Conservation (phyloP, 2,888 invertebrate species). For the Acrocyrtus sp. region DNA sequence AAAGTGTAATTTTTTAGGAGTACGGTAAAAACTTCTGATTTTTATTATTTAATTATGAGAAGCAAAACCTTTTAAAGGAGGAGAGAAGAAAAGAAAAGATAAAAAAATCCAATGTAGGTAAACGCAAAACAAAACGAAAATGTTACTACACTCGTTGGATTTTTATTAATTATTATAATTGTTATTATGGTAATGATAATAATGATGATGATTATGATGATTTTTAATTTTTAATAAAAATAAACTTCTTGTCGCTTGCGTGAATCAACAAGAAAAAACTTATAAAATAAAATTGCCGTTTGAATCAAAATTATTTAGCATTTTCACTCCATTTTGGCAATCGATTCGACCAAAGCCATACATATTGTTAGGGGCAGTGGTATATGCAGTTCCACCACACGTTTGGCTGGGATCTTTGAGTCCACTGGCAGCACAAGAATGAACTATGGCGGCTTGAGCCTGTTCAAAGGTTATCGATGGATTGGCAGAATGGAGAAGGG, state of each 20-base stretch:
- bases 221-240: slow-evolving; percentile 33
- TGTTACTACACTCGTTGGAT: slow-evolving; percentile 15
- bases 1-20: too few species aligned
- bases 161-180: slow-evolving; percentile 15
- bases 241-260: slow-evolving; percentile 41
- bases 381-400: slow-evolving; percentile 7
- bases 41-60: too few species aligned
- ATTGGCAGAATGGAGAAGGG: neutral
- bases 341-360: slow-evolving; percentile 22
- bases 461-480: neutral
- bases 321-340: neutral
- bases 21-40: too few species aligned
- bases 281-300: too few species aligned
- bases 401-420: neutral
- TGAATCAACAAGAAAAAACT: slow-evolving; percentile 21
- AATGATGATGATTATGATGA: slow-evolving; percentile 18
- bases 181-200: too few species aligned
- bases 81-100: too few species aligned
- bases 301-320: too few species aligned
- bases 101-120: slow-evolving; percentile 5
- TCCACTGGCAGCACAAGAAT: neutral
- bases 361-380: slow-evolving; percentile 15
- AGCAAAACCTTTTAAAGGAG: too few species aligned
- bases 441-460: neutral
- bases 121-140: neutral